Evolutionary conservation across 1,140 invertebrate species (phyloP).

Genomic region (Macrotrachela quadricornifera): DNA sequence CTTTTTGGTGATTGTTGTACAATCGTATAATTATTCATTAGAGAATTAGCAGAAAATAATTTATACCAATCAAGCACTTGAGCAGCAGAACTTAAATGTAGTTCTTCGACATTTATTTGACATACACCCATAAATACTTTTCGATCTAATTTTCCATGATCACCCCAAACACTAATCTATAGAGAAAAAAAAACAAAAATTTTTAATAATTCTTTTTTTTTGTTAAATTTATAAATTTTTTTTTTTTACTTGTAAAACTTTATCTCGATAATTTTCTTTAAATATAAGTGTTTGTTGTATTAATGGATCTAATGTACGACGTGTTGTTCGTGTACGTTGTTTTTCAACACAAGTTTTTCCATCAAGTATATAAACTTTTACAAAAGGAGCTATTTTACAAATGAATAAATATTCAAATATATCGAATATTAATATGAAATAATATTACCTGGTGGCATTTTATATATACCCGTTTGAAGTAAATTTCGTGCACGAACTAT

Average conservation of each 20-base stretch:
- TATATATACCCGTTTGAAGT: background rate
- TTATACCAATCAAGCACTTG: conserved; percentile 98
- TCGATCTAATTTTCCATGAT: conserved; percentile 70
- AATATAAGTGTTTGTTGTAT: conserved; percentile 88
- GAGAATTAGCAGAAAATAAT: conserved; percentile 82
- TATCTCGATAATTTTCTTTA: conserved; percentile 61
- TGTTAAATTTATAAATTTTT: no score
- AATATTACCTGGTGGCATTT: background rate
- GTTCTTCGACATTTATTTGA: conserved; percentile 90
- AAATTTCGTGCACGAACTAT: conserved; percentile 81
- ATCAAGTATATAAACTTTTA: conserved; percentile 85
- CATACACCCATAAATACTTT: conserved; percentile 99
- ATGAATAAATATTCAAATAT: conserved; percentile 10
- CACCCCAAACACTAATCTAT: conserved; percentile 68
- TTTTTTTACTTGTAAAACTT: conserved; percentile 80
- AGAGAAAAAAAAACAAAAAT: no score
- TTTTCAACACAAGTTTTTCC: conserved; percentile 80
- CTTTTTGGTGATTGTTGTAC: no score
- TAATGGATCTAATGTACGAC: conserved; percentile 78
- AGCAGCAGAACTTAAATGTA: conserved; percentile 55
- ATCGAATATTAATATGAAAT: background rate
- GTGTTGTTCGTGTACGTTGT: conserved; percentile 61
- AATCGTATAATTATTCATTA: conserved; percentile 50
- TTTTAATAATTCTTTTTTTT: no score
- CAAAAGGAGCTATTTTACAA: conserved; percentile 64